Conservation (phyloP, 92 coral and sea anemone genomes). For the Epizoanthus rinbou region DNA sequence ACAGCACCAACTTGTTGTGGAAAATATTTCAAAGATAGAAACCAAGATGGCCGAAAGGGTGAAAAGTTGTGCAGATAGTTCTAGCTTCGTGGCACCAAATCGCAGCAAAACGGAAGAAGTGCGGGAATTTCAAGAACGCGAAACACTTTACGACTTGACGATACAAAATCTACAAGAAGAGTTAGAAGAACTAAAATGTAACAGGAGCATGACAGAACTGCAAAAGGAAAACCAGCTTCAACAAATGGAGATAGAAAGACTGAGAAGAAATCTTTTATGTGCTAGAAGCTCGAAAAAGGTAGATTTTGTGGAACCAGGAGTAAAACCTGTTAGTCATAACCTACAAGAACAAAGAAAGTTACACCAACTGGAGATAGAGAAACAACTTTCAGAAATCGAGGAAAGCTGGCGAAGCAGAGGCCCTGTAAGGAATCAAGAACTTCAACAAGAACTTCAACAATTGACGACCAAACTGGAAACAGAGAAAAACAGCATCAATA, state of each 20-base stretch:
- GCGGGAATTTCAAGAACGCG: background rate
- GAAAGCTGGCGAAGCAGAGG: constrained; percentile 16
- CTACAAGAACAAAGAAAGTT: constrained; percentile 10
- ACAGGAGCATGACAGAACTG: background rate
- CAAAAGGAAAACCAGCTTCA: constrained; percentile 1
- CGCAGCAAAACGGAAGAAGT: background rate
- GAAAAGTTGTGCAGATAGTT: too few relatives aligned
- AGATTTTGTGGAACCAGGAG: background rate
- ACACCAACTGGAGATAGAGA: constrained; percentile 1
- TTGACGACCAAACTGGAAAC: background rate
- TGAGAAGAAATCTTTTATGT: constrained; percentile 37
- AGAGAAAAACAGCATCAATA: background rate
- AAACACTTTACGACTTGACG: too few relatives aligned
- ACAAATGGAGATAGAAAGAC: constrained; percentile 46
- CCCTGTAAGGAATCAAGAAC: background rate
- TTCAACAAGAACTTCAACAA: background rate
- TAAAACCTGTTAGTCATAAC: background rate
- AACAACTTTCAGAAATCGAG: constrained; percentile 6
- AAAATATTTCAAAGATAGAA: constrained; percentile 27
- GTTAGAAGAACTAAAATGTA: constrained; percentile 5
- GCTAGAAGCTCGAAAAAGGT: constrained; percentile 41
- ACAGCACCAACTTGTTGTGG: constrained; percentile 33
- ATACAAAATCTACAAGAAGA: background rate
- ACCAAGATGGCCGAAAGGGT: background rate
- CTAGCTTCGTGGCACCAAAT: background rate